These are phyloP conservation scores for Hypercompe scribonia DNA, from an alignment of 2,888 invertebrate species.

Conservation along the genomic window DNA sequence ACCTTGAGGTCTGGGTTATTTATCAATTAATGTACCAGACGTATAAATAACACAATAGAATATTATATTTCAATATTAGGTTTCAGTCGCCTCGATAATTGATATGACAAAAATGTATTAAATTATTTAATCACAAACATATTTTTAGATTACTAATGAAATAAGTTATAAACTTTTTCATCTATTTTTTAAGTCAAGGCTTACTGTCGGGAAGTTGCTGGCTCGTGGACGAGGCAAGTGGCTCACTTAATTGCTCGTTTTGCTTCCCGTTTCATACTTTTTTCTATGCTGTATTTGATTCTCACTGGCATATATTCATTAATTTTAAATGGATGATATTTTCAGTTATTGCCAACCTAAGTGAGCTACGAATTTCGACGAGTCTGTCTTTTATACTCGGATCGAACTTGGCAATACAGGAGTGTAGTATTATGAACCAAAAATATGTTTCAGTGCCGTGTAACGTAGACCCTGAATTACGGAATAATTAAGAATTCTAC, in stretches of 20 bases:
- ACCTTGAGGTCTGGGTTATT: neutral
- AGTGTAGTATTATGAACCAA: no score
- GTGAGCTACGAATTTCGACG: neutral
- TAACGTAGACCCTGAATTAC: neutral
- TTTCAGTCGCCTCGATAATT: neutral
- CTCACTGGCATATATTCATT: no score
- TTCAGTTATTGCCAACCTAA: neutral
- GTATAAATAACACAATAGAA: neutral
- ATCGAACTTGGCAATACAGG: neutral
- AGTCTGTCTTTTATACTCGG: neutral
- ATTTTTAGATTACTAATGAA: neutral
- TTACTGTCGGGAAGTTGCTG: conserved; percentile 15
- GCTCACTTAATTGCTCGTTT: neutral
- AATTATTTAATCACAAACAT: neutral
- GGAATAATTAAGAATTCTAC: neutral
- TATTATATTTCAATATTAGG: no score
- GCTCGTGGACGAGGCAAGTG: neutral
- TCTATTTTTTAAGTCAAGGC: conserved; percentile 11
- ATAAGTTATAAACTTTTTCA: conserved; percentile 2
- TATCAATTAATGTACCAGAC: neutral
- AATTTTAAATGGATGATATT: neutral
- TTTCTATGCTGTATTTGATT: neutral
- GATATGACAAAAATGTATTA: neutral
- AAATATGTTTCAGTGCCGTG: neutral
- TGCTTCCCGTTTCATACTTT: neutral